phyloP scores from a whole-genome alignment of 1,140 invertebrate genomes.

The Bilobella aurantiaca region DNA sequence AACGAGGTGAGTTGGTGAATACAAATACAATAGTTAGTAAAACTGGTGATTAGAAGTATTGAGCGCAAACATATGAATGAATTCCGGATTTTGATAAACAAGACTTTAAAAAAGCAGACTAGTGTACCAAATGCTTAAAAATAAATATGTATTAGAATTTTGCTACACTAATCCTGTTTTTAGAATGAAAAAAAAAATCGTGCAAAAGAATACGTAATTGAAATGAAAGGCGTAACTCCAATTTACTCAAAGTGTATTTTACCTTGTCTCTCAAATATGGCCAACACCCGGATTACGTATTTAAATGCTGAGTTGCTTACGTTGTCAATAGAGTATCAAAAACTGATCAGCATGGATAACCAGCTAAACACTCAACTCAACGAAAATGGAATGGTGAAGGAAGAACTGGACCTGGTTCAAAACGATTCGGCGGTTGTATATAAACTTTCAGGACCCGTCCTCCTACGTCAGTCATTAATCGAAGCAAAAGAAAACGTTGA shows the following conservation, averaged over 20 bases:
- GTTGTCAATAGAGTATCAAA: slow-evolving; percentile 18
- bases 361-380: slow-evolving; percentile 23
- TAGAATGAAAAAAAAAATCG: not conserved
- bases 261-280: not conserved
- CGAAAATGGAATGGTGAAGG: slow-evolving; percentile 25
- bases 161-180: not conserved
- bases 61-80: no score
- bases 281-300: not conserved
- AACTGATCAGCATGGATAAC: slow-evolving; percentile 8
- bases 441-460: slow-evolving; percentile 7
- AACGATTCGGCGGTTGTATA: slow-evolving; percentile 9
- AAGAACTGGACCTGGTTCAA: slow-evolving; percentile 16
- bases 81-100: no score
- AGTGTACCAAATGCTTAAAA: not conserved
- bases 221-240: not conserved
- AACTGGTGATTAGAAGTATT: no score
- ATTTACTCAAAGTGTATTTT: not conserved
- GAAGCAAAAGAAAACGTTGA: slow-evolving; percentile 19
- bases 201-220: not conserved
- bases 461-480: slow-evolving; percentile 13
- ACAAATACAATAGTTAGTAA: no score
- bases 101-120: no score
- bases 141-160: not conserved
- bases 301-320: not conserved
- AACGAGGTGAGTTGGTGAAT: not conserved